Evolutionary conservation across 2,888 invertebrate species (phyloP), one percentile per base, ranked within the genome.

Genomic region (Unio delphinus): DNA sequence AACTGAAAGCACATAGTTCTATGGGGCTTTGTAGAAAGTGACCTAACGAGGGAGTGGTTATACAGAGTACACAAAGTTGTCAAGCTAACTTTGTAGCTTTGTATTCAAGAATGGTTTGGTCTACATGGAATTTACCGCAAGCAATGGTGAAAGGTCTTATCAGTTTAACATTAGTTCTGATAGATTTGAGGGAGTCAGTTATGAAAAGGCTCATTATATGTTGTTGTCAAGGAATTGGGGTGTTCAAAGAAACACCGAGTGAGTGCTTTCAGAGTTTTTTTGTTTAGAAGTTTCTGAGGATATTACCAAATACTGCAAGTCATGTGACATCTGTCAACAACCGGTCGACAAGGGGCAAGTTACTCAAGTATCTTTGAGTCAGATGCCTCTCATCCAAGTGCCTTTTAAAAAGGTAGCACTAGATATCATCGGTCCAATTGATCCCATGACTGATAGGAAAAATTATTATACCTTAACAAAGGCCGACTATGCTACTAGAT

Each of bases 201-300:
- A 34, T 8, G 7, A 34, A 34, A 34, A 34, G 8, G 74, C 74
- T 18, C 75, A 75, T 64, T 68, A 73, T 55, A 55, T 62, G 20
- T 68, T 68, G 28, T 28, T 74, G 55, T 60, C 56, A 30, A 71
- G 72, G 45, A 70, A 75, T n/a, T n/a, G 73, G n/a, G 75, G 77
- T 18, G 67, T 61, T 15, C 70, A 67, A 65, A 70, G 69, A 61
- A 73, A 70, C 1, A 26, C 23, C 0, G 69, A 76, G 54, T 45
- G 72, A n/a, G 58, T 76, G 17, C 26, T 65, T 17, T 63, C 61
- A 18, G 64, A 58, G n/a, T 74, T 74, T 55, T 72, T 69, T 54
- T 76, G 74, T 69, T 72, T 70, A 15, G 69, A 68, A 3, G 56
- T 70, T 6, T 56, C 58, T 20, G 63, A 65, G 11, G 68, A 75